Percentiles rank a stretch among this genome's conserved stretches.
Conservation (phyloP, 2,888 invertebrate genomes). For the Drosophila atripex region DNA sequence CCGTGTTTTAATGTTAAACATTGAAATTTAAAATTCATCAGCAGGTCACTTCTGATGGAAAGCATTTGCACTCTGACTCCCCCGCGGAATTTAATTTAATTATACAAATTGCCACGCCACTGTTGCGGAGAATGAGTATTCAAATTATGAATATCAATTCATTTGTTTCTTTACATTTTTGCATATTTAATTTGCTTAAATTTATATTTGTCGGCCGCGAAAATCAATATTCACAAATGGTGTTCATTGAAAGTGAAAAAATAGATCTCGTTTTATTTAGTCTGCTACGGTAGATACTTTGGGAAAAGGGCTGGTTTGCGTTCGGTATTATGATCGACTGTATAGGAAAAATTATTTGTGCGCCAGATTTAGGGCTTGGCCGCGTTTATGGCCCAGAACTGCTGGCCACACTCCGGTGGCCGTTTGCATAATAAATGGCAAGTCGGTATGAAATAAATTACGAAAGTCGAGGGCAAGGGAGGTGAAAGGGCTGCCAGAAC, state of each 20-base stretch:
- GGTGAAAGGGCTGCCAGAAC: slow-evolving; percentile 11
- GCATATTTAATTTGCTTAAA: slow-evolving; percentile 30
- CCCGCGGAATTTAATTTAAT: slow-evolving; percentile 25
- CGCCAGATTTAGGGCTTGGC: slow-evolving; percentile 37
- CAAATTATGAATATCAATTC: slow-evolving; percentile 18
- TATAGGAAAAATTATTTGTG: slow-evolving; percentile 64
- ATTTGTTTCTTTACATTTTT: slow-evolving; percentile 10
- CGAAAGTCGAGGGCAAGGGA: slow-evolving; percentile 31
- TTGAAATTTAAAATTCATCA: background rate
- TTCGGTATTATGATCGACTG: slow-evolving; percentile 23
- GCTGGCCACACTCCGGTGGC: slow-evolving; percentile 56
- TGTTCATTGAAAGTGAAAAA: slow-evolving; percentile 26
- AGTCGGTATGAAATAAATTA: slow-evolving; percentile 67
- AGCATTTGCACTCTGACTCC: slow-evolving; percentile 12
- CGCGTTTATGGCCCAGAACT: slow-evolving; percentile 60
- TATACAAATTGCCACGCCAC: slow-evolving; percentile 21
- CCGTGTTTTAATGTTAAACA: slow-evolving; percentile 1
- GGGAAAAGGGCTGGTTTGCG: slow-evolving; percentile 39
- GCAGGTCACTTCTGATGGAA: background rate
- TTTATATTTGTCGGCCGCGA: slow-evolving; percentile 1
- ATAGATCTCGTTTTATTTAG: slow-evolving; percentile 39
- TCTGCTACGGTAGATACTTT: slow-evolving; percentile 42
- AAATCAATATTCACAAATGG: slow-evolving; percentile 25
- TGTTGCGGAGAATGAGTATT: slow-evolving; percentile 15
- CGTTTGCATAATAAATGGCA: slow-evolving; percentile 74